A percentile compares a stretch with the other conserved stretches of the same genome.
phyloP scores from a whole-genome alignment of 2,113 vertebrate genomes.

The Sinocyclocheilus rhinocerous region DNA sequence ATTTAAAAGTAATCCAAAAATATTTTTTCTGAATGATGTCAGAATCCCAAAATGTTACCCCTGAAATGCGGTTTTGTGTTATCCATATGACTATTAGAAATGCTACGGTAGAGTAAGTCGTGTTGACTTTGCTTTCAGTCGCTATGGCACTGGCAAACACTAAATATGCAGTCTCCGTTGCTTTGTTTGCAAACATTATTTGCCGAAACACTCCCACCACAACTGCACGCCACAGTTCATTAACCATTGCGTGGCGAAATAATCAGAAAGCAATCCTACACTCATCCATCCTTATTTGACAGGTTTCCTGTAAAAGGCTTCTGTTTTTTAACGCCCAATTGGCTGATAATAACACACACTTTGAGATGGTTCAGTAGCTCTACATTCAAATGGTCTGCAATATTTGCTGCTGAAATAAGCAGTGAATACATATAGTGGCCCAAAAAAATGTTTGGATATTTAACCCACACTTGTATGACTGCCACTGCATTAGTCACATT shows the following conservation, averaged over 20 bases:
- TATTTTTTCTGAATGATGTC: not conserved
- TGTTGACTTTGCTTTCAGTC: slow-evolving; percentile 12
- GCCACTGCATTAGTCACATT: no score
- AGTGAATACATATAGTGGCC: not conserved
- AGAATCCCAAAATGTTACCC: not conserved
- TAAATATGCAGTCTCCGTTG: not conserved
- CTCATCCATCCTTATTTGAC: slow-evolving; percentile 25
- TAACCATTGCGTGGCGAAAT: slow-evolving; percentile 12
- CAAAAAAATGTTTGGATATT: no score
- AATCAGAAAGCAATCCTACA: slow-evolving; percentile 27
- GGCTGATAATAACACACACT: slow-evolving; percentile 7
- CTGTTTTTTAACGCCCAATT: slow-evolving; percentile 43
- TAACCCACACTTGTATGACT: no score
- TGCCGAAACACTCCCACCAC: not conserved
- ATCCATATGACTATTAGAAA: not conserved
- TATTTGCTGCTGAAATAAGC: slow-evolving; percentile 7
- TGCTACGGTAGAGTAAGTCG: not conserved
- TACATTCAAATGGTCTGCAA: slow-evolving; percentile 5
- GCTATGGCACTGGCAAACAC: slow-evolving; percentile 27
- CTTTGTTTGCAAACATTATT: slow-evolving; percentile 25
- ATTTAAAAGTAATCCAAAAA: not conserved
- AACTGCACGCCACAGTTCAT: slow-evolving; percentile 5
- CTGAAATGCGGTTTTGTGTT: not conserved
- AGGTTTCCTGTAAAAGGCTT: slow-evolving; percentile 33
- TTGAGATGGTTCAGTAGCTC: not conserved